Evolutionary conservation across 2,888 invertebrate genomes (phyloP).

Genomic region (Charanyca ferruginea): DNA sequence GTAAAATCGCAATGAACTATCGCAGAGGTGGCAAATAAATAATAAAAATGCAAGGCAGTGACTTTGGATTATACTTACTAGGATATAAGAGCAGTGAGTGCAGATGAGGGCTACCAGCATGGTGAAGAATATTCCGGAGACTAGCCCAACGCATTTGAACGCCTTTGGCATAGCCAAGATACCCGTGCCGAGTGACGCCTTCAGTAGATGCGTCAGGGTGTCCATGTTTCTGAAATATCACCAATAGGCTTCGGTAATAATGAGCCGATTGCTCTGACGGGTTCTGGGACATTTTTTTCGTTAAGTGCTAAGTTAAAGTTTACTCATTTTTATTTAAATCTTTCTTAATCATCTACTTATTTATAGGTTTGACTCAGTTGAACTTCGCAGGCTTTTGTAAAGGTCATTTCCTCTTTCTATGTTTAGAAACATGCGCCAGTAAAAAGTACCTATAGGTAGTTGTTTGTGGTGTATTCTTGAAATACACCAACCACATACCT

Average conservation of each 20-base stretch:
- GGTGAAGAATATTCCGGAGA: constrained; percentile 96
- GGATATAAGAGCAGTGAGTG: constrained; percentile 98
- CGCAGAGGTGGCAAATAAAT: neutral
- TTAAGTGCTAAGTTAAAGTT: no score
- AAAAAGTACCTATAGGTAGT: neutral
- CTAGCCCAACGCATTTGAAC: constrained; percentile 96
- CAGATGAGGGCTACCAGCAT: constrained; percentile 96
- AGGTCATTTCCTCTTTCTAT: neutral
- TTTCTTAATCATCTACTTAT: no score
- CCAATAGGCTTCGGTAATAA: constrained; percentile 41
- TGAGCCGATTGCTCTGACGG: constrained; percentile 17
- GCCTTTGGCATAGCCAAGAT: constrained; percentile 98
- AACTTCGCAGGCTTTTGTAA: neutral
- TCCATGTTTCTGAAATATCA: constrained; percentile 94
- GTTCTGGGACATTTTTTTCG: neutral
- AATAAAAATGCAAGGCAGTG: constrained; percentile 16
- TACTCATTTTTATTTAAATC: no score
- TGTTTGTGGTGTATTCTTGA: constrained; percentile 6
- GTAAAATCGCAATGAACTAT: neutral
- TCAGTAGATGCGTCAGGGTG: constrained; percentile 97
- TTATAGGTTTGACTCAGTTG: neutral
- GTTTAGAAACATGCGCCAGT: neutral
- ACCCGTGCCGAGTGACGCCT: constrained; percentile 99
- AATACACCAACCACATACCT: no score
- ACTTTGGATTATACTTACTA: constrained; percentile 84